Conservation (phyloP, 2,113 vertebrate genomes). For the Embiotoca jacksoni region DNA sequence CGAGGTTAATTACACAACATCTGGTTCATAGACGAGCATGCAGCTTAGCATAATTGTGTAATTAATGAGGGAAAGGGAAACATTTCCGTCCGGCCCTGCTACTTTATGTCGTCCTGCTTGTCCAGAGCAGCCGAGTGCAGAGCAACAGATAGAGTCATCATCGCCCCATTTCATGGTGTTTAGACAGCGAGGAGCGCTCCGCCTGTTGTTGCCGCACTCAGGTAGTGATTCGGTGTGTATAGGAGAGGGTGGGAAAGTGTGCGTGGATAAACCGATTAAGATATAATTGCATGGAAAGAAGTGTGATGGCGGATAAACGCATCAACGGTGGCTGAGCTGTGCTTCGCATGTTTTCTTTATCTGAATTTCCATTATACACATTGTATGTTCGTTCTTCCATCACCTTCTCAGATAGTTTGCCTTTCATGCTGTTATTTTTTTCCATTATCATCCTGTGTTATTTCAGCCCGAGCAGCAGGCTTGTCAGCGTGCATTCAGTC, state of each 20-base stretch:
- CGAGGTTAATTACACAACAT: constrained; percentile 80
- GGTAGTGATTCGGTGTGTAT: not conserved
- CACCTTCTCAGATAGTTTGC: not conserved
- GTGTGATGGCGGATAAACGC: not conserved
- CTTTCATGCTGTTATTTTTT: not conserved
- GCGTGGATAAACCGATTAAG: constrained; percentile 13
- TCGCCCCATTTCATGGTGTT: constrained; percentile 75
- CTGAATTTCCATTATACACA: no score
- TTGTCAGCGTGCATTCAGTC: not conserved
- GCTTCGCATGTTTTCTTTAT: no score
- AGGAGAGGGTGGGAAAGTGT: not conserved
- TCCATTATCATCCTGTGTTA: no score
- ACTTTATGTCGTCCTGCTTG: constrained; percentile 40
- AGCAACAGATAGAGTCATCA: constrained; percentile 71
- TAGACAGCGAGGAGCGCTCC: constrained; percentile 59
- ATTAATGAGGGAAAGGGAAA: constrained; percentile 65
- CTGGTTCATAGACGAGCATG: constrained; percentile 64
- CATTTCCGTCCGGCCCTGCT: constrained; percentile 43
- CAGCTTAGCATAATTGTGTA: constrained; percentile 74
- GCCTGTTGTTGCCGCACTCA: constrained; percentile 49
- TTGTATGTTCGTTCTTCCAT: not conserved
- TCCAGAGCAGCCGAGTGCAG: constrained; percentile 7
- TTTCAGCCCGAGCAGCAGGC: not conserved
- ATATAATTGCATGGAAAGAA: constrained; percentile 8
- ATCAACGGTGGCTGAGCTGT: not conserved